Evolutionary conservation across 2,113 vertebrate genomes (phyloP).

Genomic region (Leptobrachium ailaonicum): DNA sequence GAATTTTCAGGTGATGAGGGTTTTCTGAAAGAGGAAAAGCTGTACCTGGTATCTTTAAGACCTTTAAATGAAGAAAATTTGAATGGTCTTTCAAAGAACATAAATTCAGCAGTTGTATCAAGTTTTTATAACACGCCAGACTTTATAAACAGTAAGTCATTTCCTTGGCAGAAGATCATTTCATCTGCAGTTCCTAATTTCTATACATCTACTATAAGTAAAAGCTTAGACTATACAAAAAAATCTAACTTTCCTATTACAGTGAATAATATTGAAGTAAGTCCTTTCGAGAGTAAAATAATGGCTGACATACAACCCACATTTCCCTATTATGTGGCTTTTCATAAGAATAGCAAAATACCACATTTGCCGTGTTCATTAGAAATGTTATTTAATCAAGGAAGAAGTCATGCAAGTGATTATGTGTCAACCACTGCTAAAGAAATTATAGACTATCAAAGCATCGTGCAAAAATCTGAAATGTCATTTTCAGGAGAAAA

Average conservation of each 20-base stretch:
- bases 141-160: background rate
- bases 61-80: slow-evolving; percentile 43
- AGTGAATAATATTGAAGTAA: background rate
- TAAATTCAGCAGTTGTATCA: slow-evolving; percentile 38
- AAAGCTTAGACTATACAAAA: background rate
- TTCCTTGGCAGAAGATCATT: background rate
- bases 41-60: slow-evolving; percentile 48
- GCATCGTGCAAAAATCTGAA: background rate
- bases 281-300: background rate
- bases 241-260: background rate
- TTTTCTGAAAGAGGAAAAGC: slow-evolving; percentile 46
- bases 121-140: slow-evolving; percentile 41
- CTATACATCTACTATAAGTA: background rate
- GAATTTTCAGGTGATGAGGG: slow-evolving; percentile 26
- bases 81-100: slow-evolving; percentile 10
- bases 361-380: slow-evolving; percentile 26
- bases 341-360: background rate
- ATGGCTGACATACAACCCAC: background rate
- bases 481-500: slow-evolving; percentile 41
- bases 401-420: slow-evolving; percentile 21
- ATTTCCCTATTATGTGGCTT: background rate
- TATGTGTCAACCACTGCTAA: background rate
- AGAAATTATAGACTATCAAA: background rate
- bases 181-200: background rate
- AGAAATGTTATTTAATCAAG: slow-evolving; percentile 9